Percentiles rank a stretch among this genome's conserved stretches.
Conservation (phyloP, 1,140 invertebrate genomes). For the Magallana ariakensis region DNA sequence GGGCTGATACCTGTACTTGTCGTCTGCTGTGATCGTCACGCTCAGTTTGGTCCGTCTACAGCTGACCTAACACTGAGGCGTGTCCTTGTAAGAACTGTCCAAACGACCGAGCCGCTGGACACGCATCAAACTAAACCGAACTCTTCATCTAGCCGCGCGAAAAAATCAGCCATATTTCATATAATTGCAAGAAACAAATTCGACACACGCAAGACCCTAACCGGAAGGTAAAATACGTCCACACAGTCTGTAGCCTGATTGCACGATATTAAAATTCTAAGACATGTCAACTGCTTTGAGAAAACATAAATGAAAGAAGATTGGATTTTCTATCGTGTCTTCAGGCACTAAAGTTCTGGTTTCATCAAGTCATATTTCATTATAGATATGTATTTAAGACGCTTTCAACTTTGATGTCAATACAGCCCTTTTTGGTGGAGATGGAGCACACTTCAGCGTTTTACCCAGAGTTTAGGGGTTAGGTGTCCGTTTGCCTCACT, state of each 20-base stretch:
- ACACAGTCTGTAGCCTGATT: too few relatives aligned
- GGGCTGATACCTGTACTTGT: not conserved
- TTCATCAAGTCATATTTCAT: too few relatives aligned
- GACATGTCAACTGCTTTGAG: too few relatives aligned
- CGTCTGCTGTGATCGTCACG: not conserved
- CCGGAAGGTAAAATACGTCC: not conserved
- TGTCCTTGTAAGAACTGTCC: constrained; percentile 16
- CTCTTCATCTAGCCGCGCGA: not conserved
- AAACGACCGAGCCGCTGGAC: not conserved
- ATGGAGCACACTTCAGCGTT: too few relatives aligned
- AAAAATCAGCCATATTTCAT: not conserved
- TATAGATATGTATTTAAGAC: too few relatives aligned
- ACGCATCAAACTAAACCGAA: constrained; percentile 14
- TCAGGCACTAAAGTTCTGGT: too few relatives aligned
- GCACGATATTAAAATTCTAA: too few relatives aligned
- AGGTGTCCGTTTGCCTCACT: not conserved
- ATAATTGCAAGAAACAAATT: not conserved
- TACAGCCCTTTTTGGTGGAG: too few relatives aligned
- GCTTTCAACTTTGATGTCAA: too few relatives aligned
- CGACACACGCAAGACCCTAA: not conserved
- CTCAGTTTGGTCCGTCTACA: not conserved
- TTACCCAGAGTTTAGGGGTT: too few relatives aligned
- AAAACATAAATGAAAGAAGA: too few relatives aligned
- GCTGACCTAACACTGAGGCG: not conserved
- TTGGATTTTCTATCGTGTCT: too few relatives aligned